Base-by-base conservation (phyloP, 2,113 vertebrate genomes). In the Poicephalus meyeri region DNA sequence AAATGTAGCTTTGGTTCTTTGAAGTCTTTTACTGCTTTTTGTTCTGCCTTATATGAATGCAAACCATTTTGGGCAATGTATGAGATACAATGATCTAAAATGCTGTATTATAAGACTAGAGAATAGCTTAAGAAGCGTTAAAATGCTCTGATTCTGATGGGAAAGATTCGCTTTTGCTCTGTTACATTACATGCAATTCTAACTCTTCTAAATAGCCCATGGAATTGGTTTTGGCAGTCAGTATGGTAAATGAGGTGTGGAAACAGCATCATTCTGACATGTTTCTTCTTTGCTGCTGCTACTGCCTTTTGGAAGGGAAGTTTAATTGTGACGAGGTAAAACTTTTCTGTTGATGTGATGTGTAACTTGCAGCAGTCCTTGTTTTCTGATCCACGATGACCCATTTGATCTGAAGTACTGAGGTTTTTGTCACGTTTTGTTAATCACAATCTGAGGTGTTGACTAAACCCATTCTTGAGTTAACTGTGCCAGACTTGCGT, bases 21-120 rank as follows among this genome's bases (percentile, higher is more conserved):
- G 89, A 74, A 94, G 80, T 95, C 65, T 90, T 95, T 86, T 97
- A 95, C 79, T 92, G 77, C 78, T 95, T 97, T 94, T 89, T 95
- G 87, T 95, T 94, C 86, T 95, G 80, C 92, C 88, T 96, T 96
- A 82, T 56, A 88, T 69, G 97, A 98, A 97, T 97, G 96, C 88
- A 91, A 93, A 95, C 70, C 13, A 25, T 61, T 91, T 60, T 46
- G 70, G 65, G 74, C 80, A 79, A 91, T 70, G 88, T 90, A 81
- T 93, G 70, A 93, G 96, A 94, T 73, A 93, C 85, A 85, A 91
- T 91, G 95, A 72, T 93, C 95, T 94, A 80, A 96, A 85, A 64
- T 94, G 84, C 80, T 95, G 91, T 97, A 87, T 93, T 95, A 89
- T 91, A 93, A 95, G 56, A 65, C 39, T 64, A 89, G 19, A 26